A percentile compares a stretch with the other conserved stretches of the same genome.
These are phyloP conservation scores for Anhinga anhinga DNA, from an alignment of 2,113 vertebrate species.

Conservation along the genomic window DNA sequence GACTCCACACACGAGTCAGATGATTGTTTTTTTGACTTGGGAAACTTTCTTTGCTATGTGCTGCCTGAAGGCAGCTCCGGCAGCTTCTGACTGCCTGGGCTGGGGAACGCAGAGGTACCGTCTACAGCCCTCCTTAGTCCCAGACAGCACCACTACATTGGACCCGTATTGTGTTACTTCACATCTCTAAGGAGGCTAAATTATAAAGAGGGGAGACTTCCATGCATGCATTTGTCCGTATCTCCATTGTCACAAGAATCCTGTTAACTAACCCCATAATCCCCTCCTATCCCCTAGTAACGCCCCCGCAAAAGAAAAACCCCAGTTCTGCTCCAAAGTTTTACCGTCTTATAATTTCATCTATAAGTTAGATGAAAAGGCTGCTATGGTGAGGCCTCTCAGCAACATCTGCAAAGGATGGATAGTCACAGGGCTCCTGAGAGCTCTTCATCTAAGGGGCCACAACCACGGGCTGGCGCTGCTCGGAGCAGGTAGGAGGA, in stretches of 20 bases:
- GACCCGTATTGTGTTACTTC: not conserved
- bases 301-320: not conserved
- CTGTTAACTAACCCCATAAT: not conserved
- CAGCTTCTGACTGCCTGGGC: not conserved
- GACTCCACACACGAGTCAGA: not conserved
- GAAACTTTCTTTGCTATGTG: not conserved
- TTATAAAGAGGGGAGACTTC: not conserved
- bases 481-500: not conserved
- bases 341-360: not conserved
- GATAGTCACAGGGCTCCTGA: not conserved
- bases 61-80: not conserved
- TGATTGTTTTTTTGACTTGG: not conserved
- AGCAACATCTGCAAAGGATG: not conserved
- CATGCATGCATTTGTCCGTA: not conserved
- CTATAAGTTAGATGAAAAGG: not conserved
- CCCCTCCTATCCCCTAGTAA: not conserved
- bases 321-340: not conserved
- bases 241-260: not conserved
- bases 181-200: not conserved
- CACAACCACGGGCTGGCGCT: not conserved
- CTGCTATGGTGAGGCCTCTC: not conserved
- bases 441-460: not conserved
- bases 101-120: not conserved
- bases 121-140: not conserved
- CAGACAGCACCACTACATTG: not conserved